Percentiles rank a stretch among this genome's conserved stretches.
Evolutionary conservation across 2,113 vertebrate genomes (phyloP).

Genomic region (Xenopus tropicalis): DNA sequence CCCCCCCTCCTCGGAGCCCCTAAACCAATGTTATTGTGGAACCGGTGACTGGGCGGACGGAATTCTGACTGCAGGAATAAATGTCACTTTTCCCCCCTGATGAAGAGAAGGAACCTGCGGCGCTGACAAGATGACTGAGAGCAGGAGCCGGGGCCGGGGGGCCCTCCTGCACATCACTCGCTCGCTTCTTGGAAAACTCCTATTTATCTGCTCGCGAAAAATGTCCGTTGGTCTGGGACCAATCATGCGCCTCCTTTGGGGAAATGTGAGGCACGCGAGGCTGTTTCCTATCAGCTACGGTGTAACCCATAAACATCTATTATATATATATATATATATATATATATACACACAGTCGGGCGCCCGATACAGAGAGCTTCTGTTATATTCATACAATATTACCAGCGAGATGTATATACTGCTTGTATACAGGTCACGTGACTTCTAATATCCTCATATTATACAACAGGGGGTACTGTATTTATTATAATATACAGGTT

Average conservation of each 20-base stretch:
- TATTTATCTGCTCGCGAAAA: neutral
- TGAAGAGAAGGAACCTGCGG: neutral
- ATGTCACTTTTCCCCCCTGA: constrained; percentile 9
- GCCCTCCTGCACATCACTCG: neutral
- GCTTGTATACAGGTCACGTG: too few species aligned
- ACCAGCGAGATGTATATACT: too few species aligned
- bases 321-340: too few species aligned
- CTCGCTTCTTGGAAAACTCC: neutral
- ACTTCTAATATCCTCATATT: too few species aligned
- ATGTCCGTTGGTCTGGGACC: neutral
- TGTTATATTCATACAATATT: too few species aligned
- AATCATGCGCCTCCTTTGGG: neutral
- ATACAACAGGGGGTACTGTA: too few species aligned
- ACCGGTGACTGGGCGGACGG: neutral
- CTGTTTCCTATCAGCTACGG: neutral
- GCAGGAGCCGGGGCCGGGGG: neutral
- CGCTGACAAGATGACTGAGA: neutral
- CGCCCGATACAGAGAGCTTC: too few species aligned
- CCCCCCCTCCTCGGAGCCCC: neutral
- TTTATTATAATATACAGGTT: too few species aligned
- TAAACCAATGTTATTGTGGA: neutral
- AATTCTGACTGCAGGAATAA: neutral
- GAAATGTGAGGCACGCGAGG: neutral
- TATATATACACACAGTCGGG: too few species aligned
- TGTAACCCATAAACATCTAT: too few species aligned